Evolutionary conservation across 2,113 vertebrate species (phyloP).

Genomic region (Corythoichthys intestinalis): DNA sequence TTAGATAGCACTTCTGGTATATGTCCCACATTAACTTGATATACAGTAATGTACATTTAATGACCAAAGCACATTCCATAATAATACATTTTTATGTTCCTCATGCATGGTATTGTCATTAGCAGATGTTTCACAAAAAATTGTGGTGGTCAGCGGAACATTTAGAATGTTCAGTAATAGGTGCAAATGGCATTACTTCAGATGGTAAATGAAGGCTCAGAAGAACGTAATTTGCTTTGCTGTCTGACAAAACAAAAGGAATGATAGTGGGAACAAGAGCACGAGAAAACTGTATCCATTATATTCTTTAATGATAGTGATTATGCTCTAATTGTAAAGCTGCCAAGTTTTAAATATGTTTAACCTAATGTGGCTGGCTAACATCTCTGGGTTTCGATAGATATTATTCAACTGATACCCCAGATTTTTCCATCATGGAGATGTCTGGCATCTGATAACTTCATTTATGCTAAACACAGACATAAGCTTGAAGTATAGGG

Average conservation of each 20-base stretch:
- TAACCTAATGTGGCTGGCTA: conserved; percentile 34
- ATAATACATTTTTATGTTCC: conserved; percentile 41
- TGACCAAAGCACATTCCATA: conserved; percentile 44
- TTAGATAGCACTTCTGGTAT: conserved; percentile 20
- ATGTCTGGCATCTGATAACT: conserved; percentile 42
- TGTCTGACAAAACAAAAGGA: conserved; percentile 43
- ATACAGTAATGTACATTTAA: conserved; percentile 24
- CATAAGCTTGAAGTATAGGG: conserved; percentile 13
- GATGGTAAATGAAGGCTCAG: conserved; percentile 36
- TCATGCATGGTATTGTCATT: conserved; percentile 29
- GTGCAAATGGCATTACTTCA: conserved; percentile 28
- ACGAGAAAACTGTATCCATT: conserved; percentile 29
- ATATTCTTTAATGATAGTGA: conserved; percentile 40
- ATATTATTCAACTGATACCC: conserved; percentile 36
- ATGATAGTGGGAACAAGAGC: conserved; percentile 49
- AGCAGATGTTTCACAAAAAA: conserved; percentile 37
- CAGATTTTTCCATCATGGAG: conserved; percentile 51
- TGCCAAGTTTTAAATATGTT: conserved; percentile 45
- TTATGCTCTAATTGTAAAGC: conserved; percentile 29
- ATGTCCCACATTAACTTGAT: conserved; percentile 27
- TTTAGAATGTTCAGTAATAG: conserved; percentile 28
- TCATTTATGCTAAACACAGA: conserved; percentile 35
- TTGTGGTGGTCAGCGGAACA: conserved; percentile 41
- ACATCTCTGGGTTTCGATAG: conserved; percentile 27
- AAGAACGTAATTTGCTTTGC: conserved; percentile 24